Evolutionary conservation across 2,113 vertebrate genomes (phyloP), one percentile per base, ranked within the genome.

Genomic region (Paracanthobrama guichenoti): DNA sequence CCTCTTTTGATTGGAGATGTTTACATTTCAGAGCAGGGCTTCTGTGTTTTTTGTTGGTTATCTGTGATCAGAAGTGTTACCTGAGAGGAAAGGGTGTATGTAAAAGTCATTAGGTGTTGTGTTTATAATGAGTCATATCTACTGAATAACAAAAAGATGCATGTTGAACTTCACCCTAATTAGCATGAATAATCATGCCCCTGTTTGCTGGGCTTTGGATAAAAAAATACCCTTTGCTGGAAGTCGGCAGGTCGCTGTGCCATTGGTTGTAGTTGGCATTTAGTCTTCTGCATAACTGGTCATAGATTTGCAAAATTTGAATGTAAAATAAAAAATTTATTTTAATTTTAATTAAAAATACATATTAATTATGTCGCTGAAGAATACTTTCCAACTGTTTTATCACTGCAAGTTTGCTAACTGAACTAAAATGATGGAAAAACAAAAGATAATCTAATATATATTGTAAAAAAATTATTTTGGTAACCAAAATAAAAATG

Each of bases 131-230:
- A 89, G 85, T 89, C 89, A 88, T 88, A 91, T 86, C 86, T 89
- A 90, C 91, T 91, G 90, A 94, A 91, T 91, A 89, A 89, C 91
- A 89, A 74, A 84, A 92, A 91, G 81, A 77, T 87, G 87, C 46
- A 88, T 87, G 89, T 88, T 92, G 92, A 94, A 92, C 92, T 89
- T 90, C 89, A 91, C 91, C 91, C 89, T 92, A 90, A 94, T 93
- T 93, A 93, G 90, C 91, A 92, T 90, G 87, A 89, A 90, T 90
- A 94, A 94, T 94, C 94, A 93, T 91, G 90, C 90, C 90, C 90
- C 85, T 48, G 24, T 12, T 50, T 90, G 88, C 91, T 88, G 87
- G 85, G 9, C 76, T 91, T 89, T 86, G 91, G 88, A 85, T 2
- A 35, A 90, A 91, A 92, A 91, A 88, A 44, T 14, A 24, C 13